Percentiles rank a stretch among this genome's conserved stretches.
Evolutionary conservation across 2,113 vertebrate species (phyloP).

Genomic region (Naja naja): DNA sequence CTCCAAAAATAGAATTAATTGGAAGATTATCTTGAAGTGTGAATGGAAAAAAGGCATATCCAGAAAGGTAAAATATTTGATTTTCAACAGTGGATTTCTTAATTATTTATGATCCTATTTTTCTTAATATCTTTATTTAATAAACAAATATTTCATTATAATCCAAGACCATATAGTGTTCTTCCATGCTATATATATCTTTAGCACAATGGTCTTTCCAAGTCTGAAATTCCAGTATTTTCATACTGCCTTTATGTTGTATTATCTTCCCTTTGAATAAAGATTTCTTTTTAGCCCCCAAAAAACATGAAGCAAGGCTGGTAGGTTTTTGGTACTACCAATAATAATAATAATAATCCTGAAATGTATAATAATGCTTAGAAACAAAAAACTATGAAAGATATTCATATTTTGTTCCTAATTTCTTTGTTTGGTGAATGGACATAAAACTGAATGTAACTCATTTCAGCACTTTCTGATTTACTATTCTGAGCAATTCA

Average conservation of each 20-base stretch:
- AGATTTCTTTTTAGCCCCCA: background rate
- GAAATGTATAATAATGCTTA: background rate
- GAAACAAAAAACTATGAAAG: conserved; percentile 11
- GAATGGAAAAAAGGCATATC: background rate
- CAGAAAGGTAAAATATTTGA: background rate
- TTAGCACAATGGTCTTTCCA: background rate
- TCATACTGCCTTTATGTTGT: background rate
- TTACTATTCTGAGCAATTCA: conserved; percentile 25
- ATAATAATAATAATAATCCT: background rate
- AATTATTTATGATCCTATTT: background rate
- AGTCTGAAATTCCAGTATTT: background rate
- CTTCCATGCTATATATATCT: background rate
- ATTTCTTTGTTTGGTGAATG: background rate
- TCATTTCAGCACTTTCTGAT: conserved; percentile 11
- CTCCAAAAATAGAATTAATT: background rate
- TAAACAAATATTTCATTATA: background rate
- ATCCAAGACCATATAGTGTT: background rate
- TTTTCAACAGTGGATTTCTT: background rate
- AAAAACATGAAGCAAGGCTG: background rate
- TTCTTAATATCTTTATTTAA: background rate
- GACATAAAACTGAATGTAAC: conserved; percentile 28
- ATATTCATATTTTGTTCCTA: background rate
- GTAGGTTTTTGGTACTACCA: background rate
- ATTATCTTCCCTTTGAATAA: background rate
- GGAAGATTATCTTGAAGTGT: background rate